Percentiles rank a stretch among this genome's conserved stretches.
Conservation (phyloP, 2,888 invertebrate species). For the Chymomyza amoena region DNA sequence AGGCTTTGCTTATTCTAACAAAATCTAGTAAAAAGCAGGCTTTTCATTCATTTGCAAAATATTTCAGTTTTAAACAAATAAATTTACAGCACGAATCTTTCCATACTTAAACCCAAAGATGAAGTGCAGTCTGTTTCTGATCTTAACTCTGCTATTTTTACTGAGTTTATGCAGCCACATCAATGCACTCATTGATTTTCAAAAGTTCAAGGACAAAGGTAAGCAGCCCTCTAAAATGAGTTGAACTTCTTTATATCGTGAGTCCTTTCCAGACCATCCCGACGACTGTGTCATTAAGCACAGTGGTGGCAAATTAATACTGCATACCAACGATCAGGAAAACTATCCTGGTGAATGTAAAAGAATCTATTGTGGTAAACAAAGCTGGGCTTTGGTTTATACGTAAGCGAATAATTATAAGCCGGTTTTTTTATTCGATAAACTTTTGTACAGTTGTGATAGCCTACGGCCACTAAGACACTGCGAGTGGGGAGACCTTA, state of each 20-base stretch:
- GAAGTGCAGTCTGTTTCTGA: conserved; percentile 31
- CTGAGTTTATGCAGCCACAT: background rate
- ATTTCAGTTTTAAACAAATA: background rate
- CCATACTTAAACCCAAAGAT: background rate
- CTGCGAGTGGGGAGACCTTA: conserved; percentile 21
- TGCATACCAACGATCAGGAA: conserved; percentile 16
- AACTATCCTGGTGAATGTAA: conserved; percentile 46
- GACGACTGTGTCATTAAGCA: conserved; percentile 36
- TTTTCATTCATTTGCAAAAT: background rate
- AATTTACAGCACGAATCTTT: background rate
- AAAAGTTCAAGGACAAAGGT: conserved; percentile 25
- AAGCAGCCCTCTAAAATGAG: background rate
- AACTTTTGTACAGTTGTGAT: conserved; percentile 27
- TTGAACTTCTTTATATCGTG: background rate
- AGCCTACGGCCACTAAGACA: background rate
- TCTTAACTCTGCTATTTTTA: conserved; percentile 21
- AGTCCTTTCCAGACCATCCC: conserved; percentile 23
- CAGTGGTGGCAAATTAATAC: conserved; percentile 1
- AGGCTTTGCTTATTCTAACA: background rate
- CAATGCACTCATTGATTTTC: conserved; percentile 10
- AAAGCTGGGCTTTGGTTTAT: conserved; percentile 53
- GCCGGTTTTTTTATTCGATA: background rate
- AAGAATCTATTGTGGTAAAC: conserved; percentile 40
- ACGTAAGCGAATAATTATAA: conserved; percentile 20
- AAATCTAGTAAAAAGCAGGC: background rate